Percentiles rank a stretch among this genome's conserved stretches.
Evolutionary conservation across 37 sponge, comb jelly and placozoan genomes (phyloP).

Genomic region (Mnemiopsis leidyi): DNA sequence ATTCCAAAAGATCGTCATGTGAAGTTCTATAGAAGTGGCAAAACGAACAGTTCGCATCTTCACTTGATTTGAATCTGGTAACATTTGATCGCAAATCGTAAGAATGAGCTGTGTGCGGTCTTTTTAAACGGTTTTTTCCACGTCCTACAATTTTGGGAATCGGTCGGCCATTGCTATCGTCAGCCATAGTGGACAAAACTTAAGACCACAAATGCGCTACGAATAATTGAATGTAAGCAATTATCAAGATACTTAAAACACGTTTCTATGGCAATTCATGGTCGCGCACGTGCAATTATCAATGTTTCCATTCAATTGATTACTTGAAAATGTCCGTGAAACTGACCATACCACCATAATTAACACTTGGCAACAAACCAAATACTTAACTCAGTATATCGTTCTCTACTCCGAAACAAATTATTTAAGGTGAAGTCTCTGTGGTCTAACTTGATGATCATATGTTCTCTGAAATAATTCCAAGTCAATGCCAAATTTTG

Average conservation of each 20-base stretch:
- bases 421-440: no score
- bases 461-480: no score
- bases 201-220: not conserved
- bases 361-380: no score
- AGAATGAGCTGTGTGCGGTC: not conserved
- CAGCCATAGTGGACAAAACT: not conserved
- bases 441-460: no score
- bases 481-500: no score
- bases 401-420: no score
- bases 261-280: not conserved
- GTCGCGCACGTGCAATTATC: not conserved
- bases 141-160: constrained; percentile 57
- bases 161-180: not conserved
- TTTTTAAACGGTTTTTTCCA: constrained; percentile 12
- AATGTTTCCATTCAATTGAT: no score
- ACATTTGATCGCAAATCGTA: not conserved
- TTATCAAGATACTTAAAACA: not conserved
- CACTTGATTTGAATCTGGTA: not conserved
- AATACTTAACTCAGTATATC: no score
- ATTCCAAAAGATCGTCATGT: not conserved
- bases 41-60: not conserved
- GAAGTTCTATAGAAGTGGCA: not conserved
- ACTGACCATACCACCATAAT: no score
- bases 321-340: no score
- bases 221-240: not conserved